phyloP scores from a whole-genome alignment of 2,888 invertebrate genomes.

The Ornithoptera alexandrae region DNA sequence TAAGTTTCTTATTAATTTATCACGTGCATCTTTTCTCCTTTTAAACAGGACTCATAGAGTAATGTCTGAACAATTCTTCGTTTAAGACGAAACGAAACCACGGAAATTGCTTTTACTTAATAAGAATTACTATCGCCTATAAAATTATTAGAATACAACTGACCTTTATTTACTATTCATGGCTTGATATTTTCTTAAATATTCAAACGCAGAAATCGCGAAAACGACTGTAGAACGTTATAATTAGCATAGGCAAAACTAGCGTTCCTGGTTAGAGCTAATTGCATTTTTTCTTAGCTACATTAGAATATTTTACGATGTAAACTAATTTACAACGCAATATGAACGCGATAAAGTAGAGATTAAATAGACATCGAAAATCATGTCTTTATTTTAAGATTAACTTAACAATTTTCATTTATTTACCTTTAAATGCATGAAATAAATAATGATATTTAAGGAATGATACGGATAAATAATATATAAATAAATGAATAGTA shows the following conservation, averaged over 20 bases:
- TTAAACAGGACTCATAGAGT: neutral
- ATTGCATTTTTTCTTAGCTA: conserved; percentile 1
- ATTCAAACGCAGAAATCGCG: conserved; percentile 1
- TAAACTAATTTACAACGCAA: neutral
- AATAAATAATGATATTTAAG: neutral
- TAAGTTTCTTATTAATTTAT: no score
- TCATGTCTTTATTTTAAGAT: neutral
- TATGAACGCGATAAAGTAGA: neutral
- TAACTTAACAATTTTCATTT: neutral
- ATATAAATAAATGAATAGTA: no score
- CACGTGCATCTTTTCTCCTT: neutral
- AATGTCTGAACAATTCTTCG: neutral
- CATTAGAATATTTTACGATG: conserved; percentile 10
- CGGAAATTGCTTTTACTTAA: neutral
- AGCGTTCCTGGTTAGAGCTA: neutral
- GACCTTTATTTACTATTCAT: conserved; percentile 3
- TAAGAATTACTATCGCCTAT: neutral
- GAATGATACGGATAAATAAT: neutral
- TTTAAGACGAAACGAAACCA: neutral
- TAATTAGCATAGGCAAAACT: conserved; percentile 11
- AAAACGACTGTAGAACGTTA: conserved; percentile 14
- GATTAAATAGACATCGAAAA: neutral
- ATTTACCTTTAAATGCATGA: neutral
- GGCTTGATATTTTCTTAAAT: conserved; percentile 3
- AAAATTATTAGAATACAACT: neutral